phyloP scores from a whole-genome alignment of 2,888 invertebrate genomes.

The Quadroppia sp. region DNA sequence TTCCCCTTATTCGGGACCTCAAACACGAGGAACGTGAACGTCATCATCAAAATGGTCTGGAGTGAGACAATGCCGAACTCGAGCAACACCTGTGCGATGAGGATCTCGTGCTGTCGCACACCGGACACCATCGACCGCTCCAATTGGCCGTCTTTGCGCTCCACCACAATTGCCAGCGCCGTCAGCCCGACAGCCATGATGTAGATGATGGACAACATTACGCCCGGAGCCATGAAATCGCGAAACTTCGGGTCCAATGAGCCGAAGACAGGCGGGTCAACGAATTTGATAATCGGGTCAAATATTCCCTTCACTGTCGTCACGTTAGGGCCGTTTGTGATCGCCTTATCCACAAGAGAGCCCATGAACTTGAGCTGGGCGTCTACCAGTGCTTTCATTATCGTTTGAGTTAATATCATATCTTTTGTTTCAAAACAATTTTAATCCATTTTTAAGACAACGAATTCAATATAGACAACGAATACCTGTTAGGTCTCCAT shows the following conservation, averaged over 20 bases:
- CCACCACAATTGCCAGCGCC: conserved; percentile 82
- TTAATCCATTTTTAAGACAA: too few relatives aligned
- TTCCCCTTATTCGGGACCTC: conserved; percentile 84
- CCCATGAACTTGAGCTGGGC: neutral
- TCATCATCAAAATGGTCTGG: conserved; percentile 78
- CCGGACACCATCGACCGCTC: conserved; percentile 92
- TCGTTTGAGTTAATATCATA: conserved; percentile 1
- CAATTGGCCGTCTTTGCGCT: conserved; percentile 80
- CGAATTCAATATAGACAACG: too few relatives aligned
- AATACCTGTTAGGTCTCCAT: conserved; percentile 74
- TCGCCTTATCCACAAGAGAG: too few relatives aligned
- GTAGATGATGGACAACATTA: conserved; percentile 66
- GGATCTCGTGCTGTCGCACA: conserved; percentile 81
- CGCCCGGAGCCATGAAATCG: conserved; percentile 31
- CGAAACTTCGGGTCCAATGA: conserved; percentile 73
- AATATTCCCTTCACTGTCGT: neutral
- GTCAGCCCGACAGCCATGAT: conserved; percentile 94
- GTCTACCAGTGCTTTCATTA: neutral
- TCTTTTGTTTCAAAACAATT: neutral
- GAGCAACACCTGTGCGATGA: conserved; percentile 86
- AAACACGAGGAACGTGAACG: conserved; percentile 70
- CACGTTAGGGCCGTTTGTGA: neutral
- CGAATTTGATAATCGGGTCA: conserved; percentile 28
- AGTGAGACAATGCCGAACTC: conserved; percentile 94
- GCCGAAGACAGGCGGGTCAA: conserved; percentile 36